A percentile compares a stretch with the other conserved stretches of the same genome.
Evolutionary conservation across 2,113 vertebrate species (phyloP).

Genomic region (Rousettus leschenaultii): DNA sequence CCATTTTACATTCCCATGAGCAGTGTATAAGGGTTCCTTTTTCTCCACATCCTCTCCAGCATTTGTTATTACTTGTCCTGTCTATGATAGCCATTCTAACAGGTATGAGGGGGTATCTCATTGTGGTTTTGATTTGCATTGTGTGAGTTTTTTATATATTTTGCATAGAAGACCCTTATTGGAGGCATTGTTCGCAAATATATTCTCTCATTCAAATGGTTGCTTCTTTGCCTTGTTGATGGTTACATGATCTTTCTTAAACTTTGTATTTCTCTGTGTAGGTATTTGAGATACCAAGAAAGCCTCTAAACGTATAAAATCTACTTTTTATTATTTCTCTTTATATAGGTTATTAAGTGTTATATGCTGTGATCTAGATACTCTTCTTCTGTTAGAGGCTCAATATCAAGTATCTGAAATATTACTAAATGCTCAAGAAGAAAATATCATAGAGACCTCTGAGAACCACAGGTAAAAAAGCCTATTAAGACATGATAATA

Average conservation of each 20-base stretch:
- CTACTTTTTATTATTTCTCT: not conserved
- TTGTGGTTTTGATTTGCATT: too few relatives aligned
- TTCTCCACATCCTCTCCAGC: too few relatives aligned
- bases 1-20: too few relatives aligned
- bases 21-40: too few relatives aligned
- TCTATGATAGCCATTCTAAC: too few relatives aligned
- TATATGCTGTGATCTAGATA: constrained; percentile 92
- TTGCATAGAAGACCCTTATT: too few relatives aligned
- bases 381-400: constrained; percentile 91
- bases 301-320: not conserved
- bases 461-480: constrained; percentile 79
- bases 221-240: too few relatives aligned
- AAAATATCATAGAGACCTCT: constrained; percentile 82
- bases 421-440: constrained; percentile 89
- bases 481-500: not conserved
- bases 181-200: too few relatives aligned
- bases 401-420: constrained; percentile 90
- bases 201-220: too few relatives aligned
- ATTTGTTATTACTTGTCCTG: too few relatives aligned
- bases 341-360: constrained; percentile 89
- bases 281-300: not conserved
- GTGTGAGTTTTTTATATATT: too few relatives aligned
- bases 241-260: not conserved
- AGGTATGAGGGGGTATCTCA: too few relatives aligned
- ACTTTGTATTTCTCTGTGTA: not conserved